Percentiles rank a stretch among this genome's conserved stretches.
These are phyloP conservation scores for Lingula anatina DNA, from an alignment of 2,888 invertebrate species.

Conservation along the genomic window DNA sequence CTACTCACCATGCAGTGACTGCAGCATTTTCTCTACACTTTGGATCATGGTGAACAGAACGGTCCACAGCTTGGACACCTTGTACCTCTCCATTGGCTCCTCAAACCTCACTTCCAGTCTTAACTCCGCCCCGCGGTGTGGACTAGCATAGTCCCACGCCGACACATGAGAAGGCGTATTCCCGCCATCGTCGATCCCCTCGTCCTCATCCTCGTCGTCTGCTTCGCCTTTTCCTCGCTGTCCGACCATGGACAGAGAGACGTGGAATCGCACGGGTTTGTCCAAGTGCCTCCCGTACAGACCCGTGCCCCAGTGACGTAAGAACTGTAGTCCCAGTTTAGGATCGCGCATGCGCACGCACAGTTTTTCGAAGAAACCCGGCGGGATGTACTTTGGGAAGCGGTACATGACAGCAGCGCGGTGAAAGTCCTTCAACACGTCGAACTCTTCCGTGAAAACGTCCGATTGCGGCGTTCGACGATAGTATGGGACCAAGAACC, in stretches of 20 bases:
- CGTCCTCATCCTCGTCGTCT: too few species aligned
- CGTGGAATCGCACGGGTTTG: slow-evolving; percentile 14
- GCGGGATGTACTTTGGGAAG: slow-evolving; percentile 42
- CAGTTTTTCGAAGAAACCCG: slow-evolving; percentile 41
- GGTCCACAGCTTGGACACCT: too few species aligned
- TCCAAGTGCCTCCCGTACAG: slow-evolving; percentile 29
- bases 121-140: not conserved
- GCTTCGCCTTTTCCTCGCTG: too few species aligned
- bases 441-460: slow-evolving; percentile 21
- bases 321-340: slow-evolving; percentile 22
- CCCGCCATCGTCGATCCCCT: too few species aligned
- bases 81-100: too few species aligned
- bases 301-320: slow-evolving; percentile 39
- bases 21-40: too few species aligned
- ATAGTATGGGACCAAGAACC: slow-evolving; percentile 35
- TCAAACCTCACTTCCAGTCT: slow-evolving; percentile 19
- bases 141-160: too few species aligned
- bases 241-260: too few species aligned
- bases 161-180: too few species aligned
- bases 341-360: slow-evolving; percentile 25
- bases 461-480: slow-evolving; percentile 25
- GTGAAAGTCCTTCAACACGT: slow-evolving; percentile 14
- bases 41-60: too few species aligned
- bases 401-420: slow-evolving; percentile 24
- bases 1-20: too few species aligned